A percentile compares a stretch with the other conserved stretches of the same genome.
These are phyloP conservation scores for Cheilosia soror DNA, from an alignment of 2,888 invertebrate species.

Conservation along the genomic window DNA sequence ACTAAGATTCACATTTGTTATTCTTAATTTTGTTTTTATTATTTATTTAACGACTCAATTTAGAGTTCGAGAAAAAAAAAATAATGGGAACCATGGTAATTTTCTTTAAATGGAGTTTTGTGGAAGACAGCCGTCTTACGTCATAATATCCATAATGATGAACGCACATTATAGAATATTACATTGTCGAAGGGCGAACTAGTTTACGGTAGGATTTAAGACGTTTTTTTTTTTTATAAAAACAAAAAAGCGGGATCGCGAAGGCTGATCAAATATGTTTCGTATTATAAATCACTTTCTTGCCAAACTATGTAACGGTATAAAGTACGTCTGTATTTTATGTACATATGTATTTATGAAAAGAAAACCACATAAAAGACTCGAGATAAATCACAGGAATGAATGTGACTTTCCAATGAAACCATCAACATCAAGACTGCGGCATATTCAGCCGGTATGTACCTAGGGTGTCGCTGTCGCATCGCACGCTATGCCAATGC, in stretches of 20 bases:
- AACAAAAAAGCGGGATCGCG: background rate
- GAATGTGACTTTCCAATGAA: conserved; percentile 43
- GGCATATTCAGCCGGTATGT: conserved; percentile 6
- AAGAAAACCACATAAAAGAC: conserved; percentile 31
- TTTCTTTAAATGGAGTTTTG: conserved; percentile 16
- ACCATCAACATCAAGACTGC: conserved; percentile 2
- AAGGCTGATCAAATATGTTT: background rate
- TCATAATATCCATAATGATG: conserved; percentile 34
- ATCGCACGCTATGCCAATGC: conserved; percentile 1
- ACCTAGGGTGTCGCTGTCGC: conserved; percentile 54
- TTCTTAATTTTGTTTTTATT: conserved; percentile 8
- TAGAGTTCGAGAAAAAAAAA: conserved; percentile 15
- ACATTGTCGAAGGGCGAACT: background rate
- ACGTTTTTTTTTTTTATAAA: background rate
- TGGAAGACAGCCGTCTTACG: conserved; percentile 22
- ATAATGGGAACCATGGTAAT: conserved; percentile 3
- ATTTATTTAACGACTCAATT: conserved; percentile 4
- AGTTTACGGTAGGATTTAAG: conserved; percentile 3
- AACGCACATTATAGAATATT: background rate
- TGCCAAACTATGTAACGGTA: background rate
- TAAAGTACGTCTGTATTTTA: too few relatives aligned
- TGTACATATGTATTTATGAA: too few relatives aligned
- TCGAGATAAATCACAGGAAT: conserved; percentile 26
- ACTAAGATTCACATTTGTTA: conserved; percentile 4
- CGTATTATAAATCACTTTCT: conserved; percentile 6